Evolutionary conservation across 2,888 invertebrate genomes (phyloP).

Genomic region (Microplitis deprimator): DNA sequence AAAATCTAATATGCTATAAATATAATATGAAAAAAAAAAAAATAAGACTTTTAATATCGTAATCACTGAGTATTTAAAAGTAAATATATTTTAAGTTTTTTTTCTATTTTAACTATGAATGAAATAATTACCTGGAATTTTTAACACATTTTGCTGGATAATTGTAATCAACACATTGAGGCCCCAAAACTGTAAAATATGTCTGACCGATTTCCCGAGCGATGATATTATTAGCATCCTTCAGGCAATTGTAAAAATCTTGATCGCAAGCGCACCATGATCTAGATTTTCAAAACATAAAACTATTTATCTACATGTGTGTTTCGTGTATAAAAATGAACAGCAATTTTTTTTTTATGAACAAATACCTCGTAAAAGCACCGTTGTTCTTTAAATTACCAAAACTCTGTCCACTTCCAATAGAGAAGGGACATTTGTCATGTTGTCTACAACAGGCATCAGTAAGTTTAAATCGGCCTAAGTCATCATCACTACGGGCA

Average conservation of each 20-base stretch:
- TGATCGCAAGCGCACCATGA: slow-evolving; percentile 82
- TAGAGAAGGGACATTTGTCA: slow-evolving; percentile 78
- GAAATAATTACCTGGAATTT: slow-evolving; percentile 49
- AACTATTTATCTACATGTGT: neutral
- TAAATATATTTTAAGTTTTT: too few relatives aligned
- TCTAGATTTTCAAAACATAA: slow-evolving; percentile 70
- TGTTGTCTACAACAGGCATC: slow-evolving; percentile 82
- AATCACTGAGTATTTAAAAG: too few relatives aligned
- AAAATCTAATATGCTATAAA: neutral
- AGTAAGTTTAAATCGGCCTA: slow-evolving; percentile 78
- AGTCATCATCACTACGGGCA: slow-evolving; percentile 73
- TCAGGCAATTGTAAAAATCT: slow-evolving; percentile 79
- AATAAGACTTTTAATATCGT: too few relatives aligned
- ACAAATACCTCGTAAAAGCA: slow-evolving; percentile 75
- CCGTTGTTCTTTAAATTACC: slow-evolving; percentile 78
- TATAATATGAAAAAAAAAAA: neutral
- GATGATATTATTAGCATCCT: slow-evolving; percentile 73
- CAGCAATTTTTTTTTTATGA: too few relatives aligned
- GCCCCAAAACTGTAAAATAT: slow-evolving; percentile 81
- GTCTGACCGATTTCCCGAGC: slow-evolving; percentile 78
- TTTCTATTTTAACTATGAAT: neutral
- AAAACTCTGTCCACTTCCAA: slow-evolving; percentile 74
- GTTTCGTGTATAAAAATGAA: too few relatives aligned
- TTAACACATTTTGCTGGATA: slow-evolving; percentile 61
- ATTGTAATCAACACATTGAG: slow-evolving; percentile 78